Conservation (phyloP, 2,797 vertebrate species). For the Cephalopachus bancanus region DNA sequence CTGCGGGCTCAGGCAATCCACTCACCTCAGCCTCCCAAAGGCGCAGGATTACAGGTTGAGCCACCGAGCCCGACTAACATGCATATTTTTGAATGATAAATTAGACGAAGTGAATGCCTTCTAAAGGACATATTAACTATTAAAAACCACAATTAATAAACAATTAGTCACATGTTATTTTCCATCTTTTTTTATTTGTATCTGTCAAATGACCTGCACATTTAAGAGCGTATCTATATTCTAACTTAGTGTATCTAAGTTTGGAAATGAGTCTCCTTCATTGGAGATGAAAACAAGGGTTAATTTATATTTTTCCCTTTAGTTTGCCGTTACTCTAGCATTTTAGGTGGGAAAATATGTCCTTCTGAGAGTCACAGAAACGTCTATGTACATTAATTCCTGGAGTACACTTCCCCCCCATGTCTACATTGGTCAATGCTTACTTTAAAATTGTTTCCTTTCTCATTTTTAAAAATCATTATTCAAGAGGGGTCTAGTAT, state of each 20-base stretch:
- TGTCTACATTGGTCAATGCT: neutral
- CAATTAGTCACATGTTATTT: neutral
- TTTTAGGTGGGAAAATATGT: constrained; percentile 25
- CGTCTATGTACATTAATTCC: neutral
- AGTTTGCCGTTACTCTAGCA: constrained; percentile 23
- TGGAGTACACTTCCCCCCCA: neutral
- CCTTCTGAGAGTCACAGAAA: constrained; percentile 11
- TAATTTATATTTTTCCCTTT: constrained; percentile 42
- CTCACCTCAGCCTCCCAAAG: no score
- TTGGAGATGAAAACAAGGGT: neutral
- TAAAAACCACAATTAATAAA: constrained; percentile 31
- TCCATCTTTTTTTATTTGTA: constrained; percentile 18
- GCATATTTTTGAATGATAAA: constrained; percentile 1
- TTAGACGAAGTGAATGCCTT: constrained; percentile 24
- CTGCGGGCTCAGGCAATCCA: no score
- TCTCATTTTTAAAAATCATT: neutral
- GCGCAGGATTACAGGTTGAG: no score
- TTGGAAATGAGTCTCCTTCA: constrained; percentile 1
- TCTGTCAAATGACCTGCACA: constrained; percentile 5
- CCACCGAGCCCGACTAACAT: neutral
- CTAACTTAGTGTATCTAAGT: neutral
- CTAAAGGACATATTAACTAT: constrained; percentile 25
- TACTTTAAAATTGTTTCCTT: constrained; percentile 46
- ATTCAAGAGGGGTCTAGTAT: neutral
- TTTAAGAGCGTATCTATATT: constrained; percentile 23